Percentiles rank a stretch among this genome's conserved stretches.
These are phyloP conservation scores for Athalia cordata DNA, from an alignment of 2,888 invertebrate genomes.

Conservation along the genomic window DNA sequence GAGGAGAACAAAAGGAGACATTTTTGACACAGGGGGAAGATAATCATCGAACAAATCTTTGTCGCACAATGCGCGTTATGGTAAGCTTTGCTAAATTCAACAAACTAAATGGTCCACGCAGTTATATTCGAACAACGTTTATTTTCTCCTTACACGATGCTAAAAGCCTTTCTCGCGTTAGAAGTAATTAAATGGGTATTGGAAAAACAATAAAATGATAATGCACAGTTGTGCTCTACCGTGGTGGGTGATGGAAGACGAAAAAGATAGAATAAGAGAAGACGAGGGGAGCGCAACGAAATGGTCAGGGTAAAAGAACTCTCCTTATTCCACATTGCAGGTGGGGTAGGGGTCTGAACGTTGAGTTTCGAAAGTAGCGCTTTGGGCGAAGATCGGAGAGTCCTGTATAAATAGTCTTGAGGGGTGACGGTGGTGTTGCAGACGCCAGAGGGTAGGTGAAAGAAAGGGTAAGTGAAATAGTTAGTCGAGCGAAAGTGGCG, in stretches of 20 bases:
- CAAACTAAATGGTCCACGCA: constrained; percentile 4
- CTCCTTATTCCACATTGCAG: neutral
- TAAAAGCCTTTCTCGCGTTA: constrained; percentile 32
- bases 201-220: constrained; percentile 44
- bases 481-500: constrained; percentile 54
- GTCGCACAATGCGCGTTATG: neutral
- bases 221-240: constrained; percentile 1
- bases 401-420: constrained; percentile 42
- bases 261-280: constrained; percentile 15
- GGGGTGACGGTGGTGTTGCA: neutral
- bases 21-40: constrained; percentile 15
- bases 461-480: constrained; percentile 57
- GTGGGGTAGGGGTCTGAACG: neutral
- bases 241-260: neutral
- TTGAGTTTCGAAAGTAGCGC: constrained; percentile 21
- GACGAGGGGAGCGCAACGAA: neutral
- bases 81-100: neutral
- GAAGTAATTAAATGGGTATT: constrained; percentile 44
- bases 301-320: neutral
- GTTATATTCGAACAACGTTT: constrained; percentile 36
- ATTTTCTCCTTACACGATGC: constrained; percentile 11
- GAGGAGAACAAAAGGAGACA: constrained; percentile 20
- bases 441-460: constrained; percentile 24
- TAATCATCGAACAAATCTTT: constrained; percentile 22
- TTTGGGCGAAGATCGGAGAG: constrained; percentile 31